Evolutionary conservation across 1,140 invertebrate species (phyloP).

Genomic region (Pogonognathellus flavescens): DNA sequence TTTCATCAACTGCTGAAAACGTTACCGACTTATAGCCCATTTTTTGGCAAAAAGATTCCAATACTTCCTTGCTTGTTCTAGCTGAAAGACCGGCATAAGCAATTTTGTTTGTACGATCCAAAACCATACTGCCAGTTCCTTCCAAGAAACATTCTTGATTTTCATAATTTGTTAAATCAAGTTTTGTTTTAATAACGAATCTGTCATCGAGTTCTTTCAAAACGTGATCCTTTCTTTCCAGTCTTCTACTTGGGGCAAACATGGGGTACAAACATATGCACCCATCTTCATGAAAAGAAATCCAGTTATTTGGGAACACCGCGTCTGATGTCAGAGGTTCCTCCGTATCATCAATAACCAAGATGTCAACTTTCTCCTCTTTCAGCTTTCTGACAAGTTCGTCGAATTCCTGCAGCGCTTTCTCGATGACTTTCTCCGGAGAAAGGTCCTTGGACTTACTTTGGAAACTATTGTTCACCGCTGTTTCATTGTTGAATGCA

Average conservation of each 20-base stretch:
- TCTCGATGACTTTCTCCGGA: conserved; percentile 44
- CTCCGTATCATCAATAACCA: conserved; percentile 61
- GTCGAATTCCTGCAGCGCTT: conserved; percentile 63
- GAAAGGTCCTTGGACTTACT: background rate
- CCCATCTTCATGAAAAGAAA: conserved; percentile 59
- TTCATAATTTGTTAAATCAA: conserved; percentile 63
- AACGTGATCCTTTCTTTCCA: conserved; percentile 60
- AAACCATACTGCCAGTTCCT: conserved; percentile 67
- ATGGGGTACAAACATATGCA: conserved; percentile 65
- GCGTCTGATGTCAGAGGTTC: conserved; percentile 65
- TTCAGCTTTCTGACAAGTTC: conserved; percentile 56
- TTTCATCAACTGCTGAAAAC: conserved; percentile 55
- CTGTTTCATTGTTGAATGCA: conserved; percentile 65
- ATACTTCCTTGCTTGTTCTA: conserved; percentile 59
- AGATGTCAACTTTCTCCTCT: conserved; percentile 53
- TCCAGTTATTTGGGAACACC: conserved; percentile 68
- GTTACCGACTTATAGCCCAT: conserved; percentile 59
- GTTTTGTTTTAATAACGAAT: conserved; percentile 46
- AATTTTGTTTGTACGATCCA: conserved; percentile 64
- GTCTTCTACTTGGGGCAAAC: conserved; percentile 59
- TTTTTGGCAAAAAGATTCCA: conserved; percentile 57
- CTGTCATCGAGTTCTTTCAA: conserved; percentile 22
- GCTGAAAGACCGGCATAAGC: conserved; percentile 62
- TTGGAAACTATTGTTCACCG: conserved; percentile 66
- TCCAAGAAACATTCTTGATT: conserved; percentile 62